A percentile compares a stretch with the other conserved stretches of the same genome.
phyloP scores from a whole-genome alignment of 2,888 invertebrate genomes.

The Caenorhabditis sp. region DNA sequence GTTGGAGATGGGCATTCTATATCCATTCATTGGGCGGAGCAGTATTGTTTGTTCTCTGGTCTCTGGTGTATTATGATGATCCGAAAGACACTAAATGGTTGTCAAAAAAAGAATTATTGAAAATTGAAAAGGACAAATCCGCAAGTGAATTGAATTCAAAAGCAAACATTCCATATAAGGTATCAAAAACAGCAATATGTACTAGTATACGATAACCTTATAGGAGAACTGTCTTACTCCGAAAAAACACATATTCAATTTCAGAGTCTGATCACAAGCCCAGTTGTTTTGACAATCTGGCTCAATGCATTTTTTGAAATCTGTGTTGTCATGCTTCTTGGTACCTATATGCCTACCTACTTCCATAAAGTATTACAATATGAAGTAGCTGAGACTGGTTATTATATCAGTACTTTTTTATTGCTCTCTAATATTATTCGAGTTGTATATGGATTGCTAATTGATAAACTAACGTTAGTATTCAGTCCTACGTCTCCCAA shows the following conservation, averaged over 20 bases:
- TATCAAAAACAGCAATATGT: neutral
- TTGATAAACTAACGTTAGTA: slow-evolving; percentile 49
- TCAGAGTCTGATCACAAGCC: slow-evolving; percentile 48
- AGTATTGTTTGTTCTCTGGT: slow-evolving; percentile 46
- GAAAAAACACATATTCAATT: too few relatives aligned
- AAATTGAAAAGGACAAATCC: slow-evolving; percentile 49
- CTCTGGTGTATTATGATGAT: slow-evolving; percentile 46
- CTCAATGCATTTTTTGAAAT: slow-evolving; percentile 59
- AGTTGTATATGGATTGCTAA: slow-evolving; percentile 48
- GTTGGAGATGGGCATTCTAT: slow-evolving; percentile 44
- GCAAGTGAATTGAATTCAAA: slow-evolving; percentile 46
- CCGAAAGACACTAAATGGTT: slow-evolving; percentile 39
- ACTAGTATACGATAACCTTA: neutral
- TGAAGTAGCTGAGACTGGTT: slow-evolving; percentile 31
- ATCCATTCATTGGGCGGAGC: slow-evolving; percentile 30
- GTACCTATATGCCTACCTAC: slow-evolving; percentile 58
- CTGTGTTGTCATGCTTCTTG: slow-evolving; percentile 47
- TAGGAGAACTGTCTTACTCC: neutral
- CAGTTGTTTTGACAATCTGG: slow-evolving; percentile 52
- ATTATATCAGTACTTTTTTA: slow-evolving; percentile 20
- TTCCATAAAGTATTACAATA: slow-evolving; percentile 47
- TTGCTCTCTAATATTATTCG: slow-evolving; percentile 52
- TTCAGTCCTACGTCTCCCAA: neutral
- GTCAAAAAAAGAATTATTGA: slow-evolving; percentile 39
- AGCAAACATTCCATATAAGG: slow-evolving; percentile 45